A percentile compares a stretch with the other conserved stretches of the same genome.
Evolutionary conservation across 2,797 vertebrate species (phyloP).

Genomic region (Zenarchopterus dispar): DNA sequence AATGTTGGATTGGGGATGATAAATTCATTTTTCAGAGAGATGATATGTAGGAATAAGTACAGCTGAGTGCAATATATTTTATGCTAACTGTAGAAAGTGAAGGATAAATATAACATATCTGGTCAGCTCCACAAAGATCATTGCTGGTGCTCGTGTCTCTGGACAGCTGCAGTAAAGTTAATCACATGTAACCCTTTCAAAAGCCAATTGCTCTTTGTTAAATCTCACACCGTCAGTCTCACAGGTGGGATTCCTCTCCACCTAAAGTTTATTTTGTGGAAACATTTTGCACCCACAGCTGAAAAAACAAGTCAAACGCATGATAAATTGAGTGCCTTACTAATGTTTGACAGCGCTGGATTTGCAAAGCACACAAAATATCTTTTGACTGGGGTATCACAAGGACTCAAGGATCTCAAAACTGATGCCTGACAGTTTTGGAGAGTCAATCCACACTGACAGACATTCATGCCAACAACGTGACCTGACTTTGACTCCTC

Average conservation of each 20-base stretch:
- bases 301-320: constrained; percentile 69
- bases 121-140: constrained; percentile 15
- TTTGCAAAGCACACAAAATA: constrained; percentile 63
- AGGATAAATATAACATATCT: background rate
- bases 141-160: constrained; percentile 4
- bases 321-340: constrained; percentile 61
- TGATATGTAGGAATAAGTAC: constrained; percentile 10
- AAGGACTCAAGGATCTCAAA: constrained; percentile 7
- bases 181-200: constrained; percentile 8
- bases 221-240: constrained; percentile 38
- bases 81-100: background rate
- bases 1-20: too few species aligned
- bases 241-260: constrained; percentile 75
- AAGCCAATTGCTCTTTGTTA: constrained; percentile 28
- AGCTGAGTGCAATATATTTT: constrained; percentile 26
- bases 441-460: constrained; percentile 33
- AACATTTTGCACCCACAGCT: constrained; percentile 72
- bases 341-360: constrained; percentile 54
- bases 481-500: constrained; percentile 58
- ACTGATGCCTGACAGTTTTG: constrained; percentile 16
- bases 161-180: constrained; percentile 35
- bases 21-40: too few species aligned
- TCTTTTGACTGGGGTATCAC: constrained; percentile 40
- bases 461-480: constrained; percentile 29
- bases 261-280: constrained; percentile 64